Conservation (phyloP, 2,888 invertebrate species). For the Aphidius colemani region DNA sequence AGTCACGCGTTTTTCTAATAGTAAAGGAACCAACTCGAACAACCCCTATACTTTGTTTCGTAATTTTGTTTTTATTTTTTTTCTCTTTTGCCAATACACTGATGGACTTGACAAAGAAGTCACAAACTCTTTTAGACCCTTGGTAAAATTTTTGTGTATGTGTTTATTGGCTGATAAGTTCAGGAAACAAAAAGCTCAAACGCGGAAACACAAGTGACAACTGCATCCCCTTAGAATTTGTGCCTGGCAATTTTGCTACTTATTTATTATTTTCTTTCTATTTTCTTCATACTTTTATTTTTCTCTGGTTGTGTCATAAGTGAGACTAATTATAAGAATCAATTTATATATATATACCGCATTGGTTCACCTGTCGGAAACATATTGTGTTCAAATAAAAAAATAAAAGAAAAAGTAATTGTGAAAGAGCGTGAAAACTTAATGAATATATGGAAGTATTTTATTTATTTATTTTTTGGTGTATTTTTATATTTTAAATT, state of each 20-base stretch:
- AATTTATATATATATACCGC: too few species aligned
- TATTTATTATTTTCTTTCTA: constrained; percentile 32
- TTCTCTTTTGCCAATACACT: constrained; percentile 5
- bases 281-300: constrained; percentile 20
- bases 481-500: too few species aligned
- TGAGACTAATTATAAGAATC: constrained; percentile 37
- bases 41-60: too few species aligned
- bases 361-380: too few species aligned
- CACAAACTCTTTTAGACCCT: background rate
- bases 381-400: too few species aligned
- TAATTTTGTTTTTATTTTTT: too few species aligned
- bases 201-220: constrained; percentile 53
- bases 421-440: too few species aligned
- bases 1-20: constrained; percentile 33
- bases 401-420: too few species aligned
- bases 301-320: constrained; percentile 24
- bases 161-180: constrained; percentile 27
- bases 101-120: constrained; percentile 4
- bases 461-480: too few species aligned
- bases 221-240: constrained; percentile 37
- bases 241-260: constrained; percentile 50
- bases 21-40: background rate
- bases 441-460: too few species aligned
- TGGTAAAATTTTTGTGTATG: constrained; percentile 10
- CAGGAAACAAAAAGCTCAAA: constrained; percentile 44